Base-by-base conservation (phyloP, 1,140 invertebrate genomes). In the Caerostris darwini region DNA sequence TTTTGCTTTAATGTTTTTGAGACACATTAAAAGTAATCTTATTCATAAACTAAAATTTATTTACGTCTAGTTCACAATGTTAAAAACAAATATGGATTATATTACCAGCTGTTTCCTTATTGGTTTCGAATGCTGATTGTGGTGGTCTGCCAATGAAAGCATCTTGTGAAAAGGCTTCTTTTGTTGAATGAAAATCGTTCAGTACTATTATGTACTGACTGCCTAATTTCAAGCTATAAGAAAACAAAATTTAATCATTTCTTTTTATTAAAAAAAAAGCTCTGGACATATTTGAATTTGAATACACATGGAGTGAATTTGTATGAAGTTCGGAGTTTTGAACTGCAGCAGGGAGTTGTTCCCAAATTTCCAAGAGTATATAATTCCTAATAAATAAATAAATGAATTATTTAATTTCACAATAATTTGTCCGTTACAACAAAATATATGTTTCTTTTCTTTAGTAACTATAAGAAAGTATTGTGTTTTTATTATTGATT, bases 141-240 rank as follows among this genome's bases (percentile, higher is more conserved):
- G 88, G 93, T 0, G 93, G 93, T 59, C 93, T 82, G 3, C 93
- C 93, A 64, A 92, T 85, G 17, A 94, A 94, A 3, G 94, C 94
- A 58, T 95, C 95, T 50, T 95, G 94, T n/a, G 50, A 5, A 17
- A 95, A 94, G 12, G 94, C 92, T 34, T 95, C 94, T 67, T 94
- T 95, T 3, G 91, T 85, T n/a, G 89, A 58, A 34, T 87, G 17
- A 56, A 85, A 95, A 82, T 95, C 95, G 58, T 83, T 95, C 6
- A 95, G n/a, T 3, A 95, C 86, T 5, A 95, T 86, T 54, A 94
- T 59, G 12, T 93, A 64, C 53, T 94, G 64, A 4, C 67, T 93
- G 50, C 94, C 94, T 14, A 95, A 53, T 67, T 81, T 34, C 34
- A 77, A 50, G 7, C 69, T 77, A 5, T 53, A 50, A 50, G 67